Evolutionary conservation across 2,113 vertebrate genomes (phyloP).

Genomic region (Struthidea cinerea): DNA sequence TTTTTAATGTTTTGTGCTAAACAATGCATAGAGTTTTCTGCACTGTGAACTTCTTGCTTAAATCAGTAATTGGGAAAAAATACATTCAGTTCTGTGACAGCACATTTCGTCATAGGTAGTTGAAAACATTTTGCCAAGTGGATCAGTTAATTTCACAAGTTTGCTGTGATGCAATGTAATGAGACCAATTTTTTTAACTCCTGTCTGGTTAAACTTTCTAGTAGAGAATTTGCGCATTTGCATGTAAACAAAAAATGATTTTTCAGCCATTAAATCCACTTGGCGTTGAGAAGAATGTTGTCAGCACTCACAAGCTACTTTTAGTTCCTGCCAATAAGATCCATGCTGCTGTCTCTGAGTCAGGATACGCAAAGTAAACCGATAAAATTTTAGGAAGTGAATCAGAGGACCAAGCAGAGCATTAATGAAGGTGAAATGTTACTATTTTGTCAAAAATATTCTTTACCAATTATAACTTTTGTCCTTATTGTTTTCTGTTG

Average conservation of each 20-base stretch:
- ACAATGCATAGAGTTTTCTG: background rate
- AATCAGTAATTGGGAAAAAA: background rate
- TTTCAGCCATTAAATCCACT: background rate
- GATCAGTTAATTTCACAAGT: background rate
- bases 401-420: background rate
- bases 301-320: background rate
- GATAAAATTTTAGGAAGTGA: background rate
- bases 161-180: background rate
- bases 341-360: background rate
- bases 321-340: background rate
- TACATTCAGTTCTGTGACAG: background rate
- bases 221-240: background rate
- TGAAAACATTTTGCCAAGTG: background rate
- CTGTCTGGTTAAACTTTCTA: background rate
- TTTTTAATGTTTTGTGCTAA: background rate
- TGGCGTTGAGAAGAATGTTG: background rate
- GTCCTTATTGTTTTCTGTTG: background rate
- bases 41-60: background rate
- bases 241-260: background rate
- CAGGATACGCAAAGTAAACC: background rate
- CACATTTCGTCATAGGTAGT: background rate
- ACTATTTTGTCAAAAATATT: background rate
- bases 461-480: background rate
- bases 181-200: background rate
- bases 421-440: background rate